These are phyloP conservation scores for Rhinoraja longicauda DNA, from an alignment of 2,797 vertebrate species.

Conservation along the genomic window DNA sequence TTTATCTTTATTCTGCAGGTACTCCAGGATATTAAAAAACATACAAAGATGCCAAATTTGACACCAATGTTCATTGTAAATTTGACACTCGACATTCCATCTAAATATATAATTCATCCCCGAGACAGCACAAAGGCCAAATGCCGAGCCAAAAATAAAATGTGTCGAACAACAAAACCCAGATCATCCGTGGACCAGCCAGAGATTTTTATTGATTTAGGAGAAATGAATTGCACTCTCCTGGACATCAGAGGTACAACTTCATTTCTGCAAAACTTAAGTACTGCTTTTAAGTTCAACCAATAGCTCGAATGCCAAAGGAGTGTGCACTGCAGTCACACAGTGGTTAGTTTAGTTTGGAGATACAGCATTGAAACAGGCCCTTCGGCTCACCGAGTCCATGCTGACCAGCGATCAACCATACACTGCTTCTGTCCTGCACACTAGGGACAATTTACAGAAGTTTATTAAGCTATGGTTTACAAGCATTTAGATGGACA, in stretches of 20 bases:
- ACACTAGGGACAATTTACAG: too few species aligned
- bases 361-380: too few species aligned
- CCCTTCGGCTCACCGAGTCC: too few species aligned
- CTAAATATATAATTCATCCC: background rate
- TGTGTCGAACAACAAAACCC: background rate
- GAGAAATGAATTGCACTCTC: background rate
- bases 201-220: background rate
- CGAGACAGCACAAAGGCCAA: background rate
- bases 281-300: background rate
- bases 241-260: constrained; percentile 4
- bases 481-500: too few species aligned
- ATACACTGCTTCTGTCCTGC: too few species aligned
- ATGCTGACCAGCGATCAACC: too few species aligned
- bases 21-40: constrained; percentile 40
- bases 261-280: constrained; percentile 44
- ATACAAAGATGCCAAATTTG: constrained; percentile 42
- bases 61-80: constrained; percentile 54
- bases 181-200: background rate
- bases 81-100: constrained; percentile 46
- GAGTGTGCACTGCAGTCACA: background rate
- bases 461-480: too few species aligned
- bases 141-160: background rate
- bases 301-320: background rate
- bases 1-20: constrained; percentile 45
- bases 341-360: background rate